Evolutionary conservation across 2,797 vertebrate species (phyloP).

Genomic region (Pipistrellus kuhlii): DNA sequence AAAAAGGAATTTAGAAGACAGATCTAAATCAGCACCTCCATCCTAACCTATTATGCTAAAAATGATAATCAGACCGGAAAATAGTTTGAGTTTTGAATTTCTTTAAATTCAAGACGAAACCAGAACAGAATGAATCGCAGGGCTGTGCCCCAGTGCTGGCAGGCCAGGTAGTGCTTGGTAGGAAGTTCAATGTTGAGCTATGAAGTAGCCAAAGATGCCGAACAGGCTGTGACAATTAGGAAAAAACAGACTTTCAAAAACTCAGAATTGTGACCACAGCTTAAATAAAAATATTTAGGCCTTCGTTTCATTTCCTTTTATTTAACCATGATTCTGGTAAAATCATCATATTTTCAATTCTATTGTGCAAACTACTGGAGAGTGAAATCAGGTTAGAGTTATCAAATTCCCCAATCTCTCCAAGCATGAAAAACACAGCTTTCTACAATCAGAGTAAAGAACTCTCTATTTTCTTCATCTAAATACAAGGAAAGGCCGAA

Average conservation of each 20-base stretch:
- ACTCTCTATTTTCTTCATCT: neutral
- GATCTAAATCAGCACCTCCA: neutral
- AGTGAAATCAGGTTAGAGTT: neutral
- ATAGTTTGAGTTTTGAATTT: neutral
- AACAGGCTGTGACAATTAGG: neutral
- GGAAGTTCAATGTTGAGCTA: neutral
- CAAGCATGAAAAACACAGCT: neutral
- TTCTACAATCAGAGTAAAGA: neutral
- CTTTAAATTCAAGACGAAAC: conserved; percentile 22
- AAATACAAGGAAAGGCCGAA: neutral
- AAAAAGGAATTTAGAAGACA: conserved; percentile 26
- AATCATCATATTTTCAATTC: neutral
- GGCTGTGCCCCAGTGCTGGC: neutral
- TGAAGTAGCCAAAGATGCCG: neutral
- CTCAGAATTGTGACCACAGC: neutral
- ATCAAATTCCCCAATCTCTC: neutral
- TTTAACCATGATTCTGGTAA: neutral
- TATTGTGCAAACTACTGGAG: neutral
- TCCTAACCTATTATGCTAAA: neutral
- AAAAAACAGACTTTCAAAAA: conserved; percentile 1
- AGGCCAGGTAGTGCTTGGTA: too few relatives aligned
- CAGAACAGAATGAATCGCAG: neutral
- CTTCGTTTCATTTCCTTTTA: neutral
- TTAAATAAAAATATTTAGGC: neutral
- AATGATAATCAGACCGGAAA: conserved; percentile 13